These are phyloP conservation scores for Helobdella robusta DNA, from an alignment of 2,888 invertebrate genomes.

Conservation along the genomic window DNA sequence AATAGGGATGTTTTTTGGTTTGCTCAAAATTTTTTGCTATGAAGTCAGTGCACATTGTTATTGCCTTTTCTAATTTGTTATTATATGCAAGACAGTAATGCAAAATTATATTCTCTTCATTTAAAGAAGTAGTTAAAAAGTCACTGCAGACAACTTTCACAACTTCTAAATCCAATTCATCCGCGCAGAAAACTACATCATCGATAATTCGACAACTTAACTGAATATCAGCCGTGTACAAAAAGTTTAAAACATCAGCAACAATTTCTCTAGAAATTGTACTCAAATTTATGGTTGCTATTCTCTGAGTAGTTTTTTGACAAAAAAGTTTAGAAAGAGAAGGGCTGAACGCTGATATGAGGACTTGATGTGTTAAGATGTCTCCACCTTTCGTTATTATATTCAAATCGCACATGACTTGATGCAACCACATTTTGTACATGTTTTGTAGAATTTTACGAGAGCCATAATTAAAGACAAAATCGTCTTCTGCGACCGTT, in stretches of 20 bases:
- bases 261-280: conserved; percentile 5
- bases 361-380: conserved; percentile 4
- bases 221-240: conserved; percentile 13
- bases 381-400: conserved; percentile 1
- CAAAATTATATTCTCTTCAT: conserved; percentile 1
- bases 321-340: neutral
- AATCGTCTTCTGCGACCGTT: neutral
- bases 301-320: neutral
- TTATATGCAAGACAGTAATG: neutral
- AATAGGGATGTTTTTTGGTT: neutral
- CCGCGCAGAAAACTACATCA: neutral
- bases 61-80: neutral
- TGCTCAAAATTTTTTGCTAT: neutral
- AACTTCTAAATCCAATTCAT: conserved; percentile 7
- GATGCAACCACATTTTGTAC: conserved; percentile 2
- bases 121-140: neutral
- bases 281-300: neutral
- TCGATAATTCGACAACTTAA: conserved; percentile 2
- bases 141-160: neutral
- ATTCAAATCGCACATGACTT: conserved; percentile 1
- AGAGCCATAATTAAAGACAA: conserved; percentile 6
- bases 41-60: neutral
- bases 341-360: conserved; percentile 8
- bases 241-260: neutral
- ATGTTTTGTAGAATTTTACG: conserved; percentile 3